Evolutionary conservation across 2,888 invertebrate species (phyloP).

Genomic region (Lucinisca nassula): DNA sequence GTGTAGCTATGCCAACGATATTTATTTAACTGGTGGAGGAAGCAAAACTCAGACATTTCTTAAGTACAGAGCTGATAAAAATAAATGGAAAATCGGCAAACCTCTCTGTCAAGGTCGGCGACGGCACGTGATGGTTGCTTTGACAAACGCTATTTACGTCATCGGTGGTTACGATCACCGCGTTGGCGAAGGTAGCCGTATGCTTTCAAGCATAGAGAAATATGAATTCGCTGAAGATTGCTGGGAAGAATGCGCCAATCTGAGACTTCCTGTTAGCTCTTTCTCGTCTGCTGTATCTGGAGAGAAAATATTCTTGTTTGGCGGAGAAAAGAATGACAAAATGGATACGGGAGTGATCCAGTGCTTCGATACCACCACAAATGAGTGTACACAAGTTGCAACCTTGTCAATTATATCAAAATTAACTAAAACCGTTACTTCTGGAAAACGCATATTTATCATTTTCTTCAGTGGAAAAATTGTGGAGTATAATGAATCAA

Average conservation of each 20-base stretch:
- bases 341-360: constrained; percentile 80
- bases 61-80: constrained; percentile 78
- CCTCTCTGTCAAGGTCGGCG: constrained; percentile 79
- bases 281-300: constrained; percentile 81
- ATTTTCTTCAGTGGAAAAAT: constrained; percentile 82
- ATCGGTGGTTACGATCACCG: constrained; percentile 83
- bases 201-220: constrained; percentile 80
- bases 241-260: constrained; percentile 76
- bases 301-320: constrained; percentile 80
- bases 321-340: constrained; percentile 82
- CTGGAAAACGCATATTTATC: constrained; percentile 78
- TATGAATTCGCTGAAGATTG: constrained; percentile 78
- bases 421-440: constrained; percentile 79
- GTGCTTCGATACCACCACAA: constrained; percentile 80
- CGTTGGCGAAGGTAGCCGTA: constrained; percentile 76
- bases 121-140: constrained; percentile 81
- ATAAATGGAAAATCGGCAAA: constrained; percentile 80
- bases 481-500: constrained; percentile 73
- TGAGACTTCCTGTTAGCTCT: constrained; percentile 79
- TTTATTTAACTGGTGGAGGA: constrained; percentile 81
- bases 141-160: constrained; percentile 79
- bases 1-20: constrained; percentile 81
- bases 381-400: constrained; percentile 73
- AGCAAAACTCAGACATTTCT: constrained; percentile 77
- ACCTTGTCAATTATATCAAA: constrained; percentile 81